Percentiles rank a stretch among this genome's conserved stretches.
phyloP scores from a whole-genome alignment of 2,113 vertebrate genomes.

The Caloenas nicobarica region DNA sequence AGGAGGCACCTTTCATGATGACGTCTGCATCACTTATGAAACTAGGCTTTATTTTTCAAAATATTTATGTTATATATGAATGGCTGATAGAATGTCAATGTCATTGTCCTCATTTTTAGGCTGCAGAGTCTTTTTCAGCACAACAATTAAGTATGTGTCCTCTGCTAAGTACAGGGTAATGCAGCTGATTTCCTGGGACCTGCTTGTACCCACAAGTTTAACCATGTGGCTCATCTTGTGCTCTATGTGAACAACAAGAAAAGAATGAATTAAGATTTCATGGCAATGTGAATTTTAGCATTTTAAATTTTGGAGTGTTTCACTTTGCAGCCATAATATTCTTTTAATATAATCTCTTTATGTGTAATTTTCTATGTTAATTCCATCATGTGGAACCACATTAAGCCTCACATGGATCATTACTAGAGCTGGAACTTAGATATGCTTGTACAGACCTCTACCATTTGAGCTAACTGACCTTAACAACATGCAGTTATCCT shows the following conservation, averaged over 20 bases:
- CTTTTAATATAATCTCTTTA: not conserved
- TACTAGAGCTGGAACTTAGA: not conserved
- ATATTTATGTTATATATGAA: not conserved
- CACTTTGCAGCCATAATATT: not conserved
- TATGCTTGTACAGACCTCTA: not conserved
- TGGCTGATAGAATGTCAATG: not conserved
- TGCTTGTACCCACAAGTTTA: not conserved
- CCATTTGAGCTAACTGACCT: not conserved
- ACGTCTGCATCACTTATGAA: not conserved
- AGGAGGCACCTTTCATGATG: not conserved
- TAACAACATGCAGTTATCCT: not conserved
- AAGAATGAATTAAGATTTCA: not conserved
- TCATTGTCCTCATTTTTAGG: not conserved
- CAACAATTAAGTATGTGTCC: not conserved
- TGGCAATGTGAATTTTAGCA: not conserved
- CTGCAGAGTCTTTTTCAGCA: not conserved
- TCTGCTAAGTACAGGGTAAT: not conserved
- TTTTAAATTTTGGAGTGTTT: conserved; percentile 9
- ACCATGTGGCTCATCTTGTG: not conserved
- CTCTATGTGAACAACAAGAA: not conserved
- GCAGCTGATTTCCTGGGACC: not conserved
- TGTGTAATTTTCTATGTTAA: not conserved
- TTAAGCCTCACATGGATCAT: not conserved
- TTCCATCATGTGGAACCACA: conserved; percentile 6
- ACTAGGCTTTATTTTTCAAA: conserved; percentile 3